These are phyloP conservation scores for Mactra quadrangularis DNA, from an alignment of 1,140 invertebrate species.

Conservation along the genomic window DNA sequence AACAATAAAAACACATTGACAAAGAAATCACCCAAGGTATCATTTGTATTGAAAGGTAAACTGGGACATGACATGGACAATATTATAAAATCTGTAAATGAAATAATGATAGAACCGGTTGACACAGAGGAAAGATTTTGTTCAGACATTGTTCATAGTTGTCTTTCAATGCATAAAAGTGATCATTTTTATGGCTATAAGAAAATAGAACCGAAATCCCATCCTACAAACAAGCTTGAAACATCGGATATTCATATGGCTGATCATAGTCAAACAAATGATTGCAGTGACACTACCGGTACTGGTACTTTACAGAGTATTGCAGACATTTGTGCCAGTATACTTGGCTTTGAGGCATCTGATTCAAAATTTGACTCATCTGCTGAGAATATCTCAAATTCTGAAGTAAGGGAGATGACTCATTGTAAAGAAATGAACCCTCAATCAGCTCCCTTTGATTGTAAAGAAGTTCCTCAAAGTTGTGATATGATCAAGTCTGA, in stretches of 20 bases:
- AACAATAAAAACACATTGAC: too few species aligned
- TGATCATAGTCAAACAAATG: not conserved
- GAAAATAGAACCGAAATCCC: not conserved
- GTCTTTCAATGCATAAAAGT: not conserved
- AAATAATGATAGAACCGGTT: slow-evolving; percentile 30
- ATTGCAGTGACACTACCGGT: not conserved
- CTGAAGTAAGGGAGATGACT: too few species aligned
- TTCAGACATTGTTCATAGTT: slow-evolving; percentile 25
- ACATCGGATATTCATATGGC: not conserved
- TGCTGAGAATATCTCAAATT: too few species aligned
- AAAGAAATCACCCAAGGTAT: not conserved
- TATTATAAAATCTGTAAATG: slow-evolving; percentile 12
- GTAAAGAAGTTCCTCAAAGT: too few species aligned
- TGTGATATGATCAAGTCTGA: too few species aligned
- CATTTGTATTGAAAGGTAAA: slow-evolving; percentile 20
- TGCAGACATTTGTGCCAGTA: slow-evolving; percentile 31
- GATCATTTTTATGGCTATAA: not conserved
- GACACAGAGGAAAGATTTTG: slow-evolving; percentile 26
- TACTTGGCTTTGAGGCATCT: not conserved
- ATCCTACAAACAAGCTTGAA: not conserved
- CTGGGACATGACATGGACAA: slow-evolving; percentile 21
- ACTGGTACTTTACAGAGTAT: not conserved
- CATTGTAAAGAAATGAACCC: too few species aligned
- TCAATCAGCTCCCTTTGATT: too few species aligned
- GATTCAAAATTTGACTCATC: too few species aligned